Evolutionary conservation across 2,888 invertebrate genomes (phyloP).

Genomic region (Germaria angustata): DNA sequence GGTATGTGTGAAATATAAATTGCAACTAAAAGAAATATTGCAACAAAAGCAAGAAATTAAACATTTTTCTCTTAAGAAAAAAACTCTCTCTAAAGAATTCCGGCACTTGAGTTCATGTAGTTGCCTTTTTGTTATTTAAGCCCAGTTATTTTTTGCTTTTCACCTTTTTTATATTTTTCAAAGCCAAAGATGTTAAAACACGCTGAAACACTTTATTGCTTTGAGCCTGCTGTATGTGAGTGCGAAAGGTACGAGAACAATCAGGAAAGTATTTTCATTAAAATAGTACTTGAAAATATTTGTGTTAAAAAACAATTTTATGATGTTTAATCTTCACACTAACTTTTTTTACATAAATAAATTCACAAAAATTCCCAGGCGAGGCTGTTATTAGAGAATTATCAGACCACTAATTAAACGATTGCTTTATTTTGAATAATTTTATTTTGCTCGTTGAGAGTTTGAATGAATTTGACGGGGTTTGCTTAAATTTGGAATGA

Average conservation of each 20-base stretch:
- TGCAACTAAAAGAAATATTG: slow-evolving; percentile 3
- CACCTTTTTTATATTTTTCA: too few species aligned
- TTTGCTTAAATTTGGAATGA: too few species aligned
- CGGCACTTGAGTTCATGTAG: slow-evolving; percentile 42
- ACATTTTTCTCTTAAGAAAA: not conserved
- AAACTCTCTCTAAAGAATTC: slow-evolving; percentile 38
- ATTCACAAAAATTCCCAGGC: too few species aligned
- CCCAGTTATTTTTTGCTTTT: not conserved
- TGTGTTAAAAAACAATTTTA: too few species aligned
- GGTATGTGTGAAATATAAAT: slow-evolving; percentile 47
- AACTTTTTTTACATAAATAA: too few species aligned
- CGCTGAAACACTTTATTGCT: slow-evolving; percentile 45
- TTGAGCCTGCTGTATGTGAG: slow-evolving; percentile 1
- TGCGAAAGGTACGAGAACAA: not conserved
- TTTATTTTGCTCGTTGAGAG: too few species aligned
- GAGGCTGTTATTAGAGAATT: too few species aligned
- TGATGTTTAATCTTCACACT: too few species aligned
- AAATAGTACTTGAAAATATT: too few species aligned
- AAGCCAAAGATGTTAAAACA: slow-evolving; percentile 40
- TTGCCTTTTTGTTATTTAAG: slow-evolving; percentile 35
- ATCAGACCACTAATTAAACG: too few species aligned
- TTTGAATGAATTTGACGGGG: too few species aligned
- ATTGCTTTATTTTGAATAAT: too few species aligned
- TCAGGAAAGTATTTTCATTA: not conserved
- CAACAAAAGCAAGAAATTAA: not conserved